A percentile compares a stretch with the other conserved stretches of the same genome.
These are phyloP conservation scores for Rhopalosiphum maidis DNA, from an alignment of 1,140 invertebrate genomes.

Conservation along the genomic window DNA sequence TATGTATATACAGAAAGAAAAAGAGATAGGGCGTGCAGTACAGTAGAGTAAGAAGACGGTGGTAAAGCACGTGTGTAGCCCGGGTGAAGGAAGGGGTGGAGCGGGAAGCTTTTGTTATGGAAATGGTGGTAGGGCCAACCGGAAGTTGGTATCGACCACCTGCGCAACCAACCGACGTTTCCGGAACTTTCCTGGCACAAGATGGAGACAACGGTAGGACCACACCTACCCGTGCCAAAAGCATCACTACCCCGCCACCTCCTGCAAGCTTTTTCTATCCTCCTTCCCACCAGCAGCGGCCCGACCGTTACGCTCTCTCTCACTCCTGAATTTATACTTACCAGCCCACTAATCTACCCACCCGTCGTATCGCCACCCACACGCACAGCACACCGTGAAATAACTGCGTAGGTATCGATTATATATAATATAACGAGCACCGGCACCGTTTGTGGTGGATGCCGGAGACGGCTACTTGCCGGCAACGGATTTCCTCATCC, in stretches of 20 bases:
- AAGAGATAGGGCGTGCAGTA: neutral
- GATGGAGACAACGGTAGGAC: constrained; percentile 51
- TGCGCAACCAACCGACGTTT: constrained; percentile 57
- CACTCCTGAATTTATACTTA: neutral
- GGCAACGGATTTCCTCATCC: constrained; percentile 10
- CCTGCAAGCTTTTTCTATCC: constrained; percentile 34
- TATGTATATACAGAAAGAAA: neutral
- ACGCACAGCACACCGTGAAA: neutral
- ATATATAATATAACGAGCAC: constrained; percentile 15
- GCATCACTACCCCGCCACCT: constrained; percentile 43
- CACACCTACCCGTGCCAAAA: constrained; percentile 51
- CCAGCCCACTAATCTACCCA: neutral
- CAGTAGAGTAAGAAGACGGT: neutral
- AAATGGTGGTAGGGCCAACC: constrained; percentile 51
- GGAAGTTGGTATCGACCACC: constrained; percentile 56
- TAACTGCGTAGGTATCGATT: constrained; percentile 29
- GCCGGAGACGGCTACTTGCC: constrained; percentile 23
- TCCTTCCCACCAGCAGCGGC: neutral
- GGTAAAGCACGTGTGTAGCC: neutral
- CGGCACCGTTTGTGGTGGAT: constrained; percentile 22
- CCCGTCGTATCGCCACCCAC: neutral
- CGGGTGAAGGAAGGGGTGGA: neutral
- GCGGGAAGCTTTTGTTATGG: constrained; percentile 53
- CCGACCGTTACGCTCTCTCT: neutral
- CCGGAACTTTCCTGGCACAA: constrained; percentile 48